phyloP scores from a whole-genome alignment of 2,797 vertebrate species.

The Hoplostethus atlanticus region DNA sequence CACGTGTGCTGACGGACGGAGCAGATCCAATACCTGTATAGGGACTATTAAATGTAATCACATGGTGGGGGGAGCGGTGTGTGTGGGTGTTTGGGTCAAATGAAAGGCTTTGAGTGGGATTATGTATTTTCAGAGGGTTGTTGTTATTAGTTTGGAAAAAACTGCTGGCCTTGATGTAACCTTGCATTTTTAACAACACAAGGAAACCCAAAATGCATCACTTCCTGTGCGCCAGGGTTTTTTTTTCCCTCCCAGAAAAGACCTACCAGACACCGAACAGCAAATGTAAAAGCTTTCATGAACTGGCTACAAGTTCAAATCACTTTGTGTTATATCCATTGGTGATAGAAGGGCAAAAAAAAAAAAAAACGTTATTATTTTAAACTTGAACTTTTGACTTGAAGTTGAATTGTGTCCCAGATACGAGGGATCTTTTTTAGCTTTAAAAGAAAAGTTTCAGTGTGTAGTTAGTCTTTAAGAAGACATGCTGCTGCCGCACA shows the following conservation, averaged over 20 bases:
- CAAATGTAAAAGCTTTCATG: conserved; percentile 16
- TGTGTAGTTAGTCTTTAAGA: conserved; percentile 1
- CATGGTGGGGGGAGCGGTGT: too few relatives aligned
- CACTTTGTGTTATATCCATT: neutral
- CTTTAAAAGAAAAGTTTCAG: neutral
- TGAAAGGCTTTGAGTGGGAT: too few relatives aligned
- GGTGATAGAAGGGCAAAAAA: neutral
- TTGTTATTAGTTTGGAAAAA: too few relatives aligned
- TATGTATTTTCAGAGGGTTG: too few relatives aligned
- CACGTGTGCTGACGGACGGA: too few relatives aligned
- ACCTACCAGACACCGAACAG: neutral
- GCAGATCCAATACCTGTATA: too few relatives aligned
- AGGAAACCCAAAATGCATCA: conserved; percentile 2
- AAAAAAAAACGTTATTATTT: neutral
- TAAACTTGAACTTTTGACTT: neutral
- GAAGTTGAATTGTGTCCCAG: neutral
- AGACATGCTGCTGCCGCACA: conserved; percentile 8
- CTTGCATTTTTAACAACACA: too few relatives aligned
- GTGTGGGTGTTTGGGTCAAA: too few relatives aligned
- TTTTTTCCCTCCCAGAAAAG: too few relatives aligned
- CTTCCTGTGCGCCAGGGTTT: neutral
- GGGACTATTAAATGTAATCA: too few relatives aligned
- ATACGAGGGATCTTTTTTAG: neutral
- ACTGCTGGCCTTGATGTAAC: too few relatives aligned
- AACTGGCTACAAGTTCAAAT: neutral